Percentiles rank a stretch among this genome's conserved stretches.
phyloP scores from a whole-genome alignment of 2,888 invertebrate species.

The Agonopterix heracliana region DNA sequence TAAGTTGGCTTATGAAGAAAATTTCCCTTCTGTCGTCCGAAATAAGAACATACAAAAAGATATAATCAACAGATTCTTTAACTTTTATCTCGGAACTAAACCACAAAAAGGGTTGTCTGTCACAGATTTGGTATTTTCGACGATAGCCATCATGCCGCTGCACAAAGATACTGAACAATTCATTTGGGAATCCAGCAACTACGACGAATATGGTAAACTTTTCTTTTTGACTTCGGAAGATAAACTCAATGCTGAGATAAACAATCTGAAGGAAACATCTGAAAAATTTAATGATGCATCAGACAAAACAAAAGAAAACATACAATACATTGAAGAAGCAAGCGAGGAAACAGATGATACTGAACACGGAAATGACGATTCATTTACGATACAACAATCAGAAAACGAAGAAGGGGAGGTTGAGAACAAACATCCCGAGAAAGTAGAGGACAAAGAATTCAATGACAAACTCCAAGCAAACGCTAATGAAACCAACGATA shows the following conservation, averaged over 20 bases:
- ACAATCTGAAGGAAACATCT: neutral
- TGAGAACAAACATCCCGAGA: neutral
- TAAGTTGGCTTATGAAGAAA: constrained; percentile 9
- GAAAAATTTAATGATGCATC: neutral
- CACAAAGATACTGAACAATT: constrained; percentile 12
- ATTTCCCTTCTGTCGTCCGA: constrained; percentile 12
- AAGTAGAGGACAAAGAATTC: neutral
- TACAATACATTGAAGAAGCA: too few species aligned
- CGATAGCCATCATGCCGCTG: constrained; percentile 19
- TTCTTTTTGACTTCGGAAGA: constrained; percentile 21
- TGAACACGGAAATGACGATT: too few species aligned
- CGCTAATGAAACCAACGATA: neutral
- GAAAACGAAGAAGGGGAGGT: neutral
- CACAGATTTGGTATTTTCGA: constrained; percentile 17
- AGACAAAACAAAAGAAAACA: neutral
- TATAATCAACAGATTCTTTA: constrained; percentile 15
- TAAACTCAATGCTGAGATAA: constrained; percentile 15
- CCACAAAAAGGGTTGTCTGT: constrained; percentile 17
- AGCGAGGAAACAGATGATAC: too few species aligned
- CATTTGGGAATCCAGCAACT: constrained; percentile 14
- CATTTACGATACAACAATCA: neutral
- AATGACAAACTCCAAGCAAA: neutral
- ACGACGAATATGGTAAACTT: constrained; percentile 16
- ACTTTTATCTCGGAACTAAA: constrained; percentile 19
- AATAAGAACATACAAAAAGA: constrained; percentile 13